phyloP scores from a whole-genome alignment of 2,888 invertebrate species.

The Bruchidius siliquastri region DNA sequence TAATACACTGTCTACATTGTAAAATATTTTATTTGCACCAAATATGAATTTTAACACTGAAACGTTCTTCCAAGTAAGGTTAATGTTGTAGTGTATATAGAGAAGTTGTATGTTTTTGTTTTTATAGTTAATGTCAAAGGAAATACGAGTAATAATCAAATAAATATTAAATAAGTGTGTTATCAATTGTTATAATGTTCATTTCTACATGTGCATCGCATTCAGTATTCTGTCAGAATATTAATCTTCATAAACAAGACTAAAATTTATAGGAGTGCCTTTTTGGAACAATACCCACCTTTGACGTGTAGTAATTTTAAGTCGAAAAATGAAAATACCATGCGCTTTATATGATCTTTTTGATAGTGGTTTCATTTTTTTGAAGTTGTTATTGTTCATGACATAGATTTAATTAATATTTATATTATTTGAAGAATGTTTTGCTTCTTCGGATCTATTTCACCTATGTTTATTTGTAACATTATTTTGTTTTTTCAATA shows the following conservation, averaged over 20 bases:
- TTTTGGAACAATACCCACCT: slow-evolving; percentile 35
- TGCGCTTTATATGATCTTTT: slow-evolving; percentile 15
- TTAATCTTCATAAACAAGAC: slow-evolving; percentile 26
- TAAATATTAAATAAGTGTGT: not conserved
- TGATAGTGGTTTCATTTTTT: slow-evolving; percentile 7
- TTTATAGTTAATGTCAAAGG: not conserved
- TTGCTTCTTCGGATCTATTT: slow-evolving; percentile 6
- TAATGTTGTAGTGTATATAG: not conserved
- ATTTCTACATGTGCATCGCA: not conserved
- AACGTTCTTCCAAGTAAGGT: not conserved
- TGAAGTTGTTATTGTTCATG: slow-evolving; percentile 31
- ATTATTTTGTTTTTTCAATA: slow-evolving; percentile 40
- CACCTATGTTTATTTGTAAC: slow-evolving; percentile 35
- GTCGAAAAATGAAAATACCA: not conserved
- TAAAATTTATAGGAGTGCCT: slow-evolving; percentile 45
- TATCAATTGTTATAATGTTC: not conserved
- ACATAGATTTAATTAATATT: slow-evolving; percentile 29
- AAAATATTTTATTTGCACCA: slow-evolving; percentile 6
- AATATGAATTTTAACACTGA: not conserved
- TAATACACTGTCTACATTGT: not conserved
- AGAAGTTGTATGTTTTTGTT: not conserved
- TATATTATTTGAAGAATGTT: slow-evolving; percentile 28
- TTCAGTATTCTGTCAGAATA: not conserved
- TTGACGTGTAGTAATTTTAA: not conserved
- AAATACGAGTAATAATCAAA: not conserved